Conservation (phyloP, 2,113 vertebrate genomes). For the Pristiophorus japonicus region DNA sequence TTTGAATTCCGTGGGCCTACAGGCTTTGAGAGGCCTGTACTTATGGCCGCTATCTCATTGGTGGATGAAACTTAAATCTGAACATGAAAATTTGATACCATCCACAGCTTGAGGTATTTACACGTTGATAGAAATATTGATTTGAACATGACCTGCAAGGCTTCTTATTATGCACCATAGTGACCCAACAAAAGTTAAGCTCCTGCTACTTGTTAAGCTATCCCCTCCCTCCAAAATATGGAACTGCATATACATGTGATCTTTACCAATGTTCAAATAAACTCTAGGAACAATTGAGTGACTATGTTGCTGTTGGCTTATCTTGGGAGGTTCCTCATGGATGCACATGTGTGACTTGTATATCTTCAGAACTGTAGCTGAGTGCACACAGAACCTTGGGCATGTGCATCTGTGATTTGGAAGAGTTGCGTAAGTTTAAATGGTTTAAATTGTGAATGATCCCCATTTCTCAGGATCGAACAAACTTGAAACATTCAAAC, state of each 20-base stretch:
- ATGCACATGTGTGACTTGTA: too few species aligned
- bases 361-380: neutral
- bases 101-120: too few species aligned
- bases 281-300: neutral
- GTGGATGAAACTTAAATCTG: neutral
- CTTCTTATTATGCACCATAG: too few species aligned
- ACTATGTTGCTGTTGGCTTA: neutral
- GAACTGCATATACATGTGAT: neutral
- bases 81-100: too few species aligned
- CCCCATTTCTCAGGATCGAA: neutral
- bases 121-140: too few species aligned
- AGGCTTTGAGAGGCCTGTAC: neutral
- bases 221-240: neutral
- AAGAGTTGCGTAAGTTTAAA: neutral
- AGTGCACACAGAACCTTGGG: neutral
- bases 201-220: too few species aligned
- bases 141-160: too few species aligned
- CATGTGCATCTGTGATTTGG: neutral
- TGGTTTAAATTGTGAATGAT: too few species aligned
- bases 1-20: neutral
- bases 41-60: neutral
- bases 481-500: neutral
- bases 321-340: too few species aligned
- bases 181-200: too few species aligned
- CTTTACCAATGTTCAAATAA: neutral